phyloP scores from a whole-genome alignment of 53 echinoderm and acorn worm species.

The Stichopus horrens region DNA sequence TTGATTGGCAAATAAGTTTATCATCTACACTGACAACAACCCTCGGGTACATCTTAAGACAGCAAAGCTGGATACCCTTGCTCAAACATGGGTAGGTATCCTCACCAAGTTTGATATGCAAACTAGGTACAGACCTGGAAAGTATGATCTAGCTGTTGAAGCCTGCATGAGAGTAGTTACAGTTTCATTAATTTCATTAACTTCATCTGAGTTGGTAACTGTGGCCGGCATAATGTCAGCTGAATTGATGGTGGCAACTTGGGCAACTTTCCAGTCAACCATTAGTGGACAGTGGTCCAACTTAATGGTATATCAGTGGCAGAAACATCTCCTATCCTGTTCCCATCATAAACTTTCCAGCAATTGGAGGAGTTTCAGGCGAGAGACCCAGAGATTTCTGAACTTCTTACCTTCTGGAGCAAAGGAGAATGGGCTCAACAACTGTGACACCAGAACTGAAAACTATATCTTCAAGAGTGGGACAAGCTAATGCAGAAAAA shows the following conservation, averaged over 20 bases:
- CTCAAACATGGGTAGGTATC: constrained; percentile 50
- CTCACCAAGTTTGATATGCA: constrained; percentile 46
- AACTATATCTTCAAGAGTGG: too few relatives aligned
- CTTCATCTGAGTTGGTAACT: too few relatives aligned
- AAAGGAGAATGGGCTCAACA: too few relatives aligned
- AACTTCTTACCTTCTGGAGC: too few relatives aligned
- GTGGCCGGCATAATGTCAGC: neutral
- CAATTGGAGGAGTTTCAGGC: neutral
- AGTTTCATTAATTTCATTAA: too few relatives aligned
- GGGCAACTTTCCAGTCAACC: neutral
- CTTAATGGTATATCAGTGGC: neutral
- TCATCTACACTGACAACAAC: constrained; percentile 55
- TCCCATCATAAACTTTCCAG: neutral
- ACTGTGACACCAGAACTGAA: too few relatives aligned
- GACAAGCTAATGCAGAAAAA: too few relatives aligned
- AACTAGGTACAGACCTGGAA: constrained; percentile 34
- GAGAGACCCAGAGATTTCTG: too few relatives aligned
- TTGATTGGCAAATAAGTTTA: neutral
- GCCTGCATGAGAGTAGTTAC: too few relatives aligned
- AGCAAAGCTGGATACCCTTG: constrained; percentile 45
- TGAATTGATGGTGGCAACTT: neutral
- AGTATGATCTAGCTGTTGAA: constrained; percentile 40
- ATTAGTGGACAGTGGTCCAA: neutral
- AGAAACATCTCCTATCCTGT: neutral
- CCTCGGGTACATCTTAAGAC: constrained; percentile 53